Base-by-base conservation (phyloP, 2,888 invertebrate genomes). In the Lepidochitona cinerea region DNA sequence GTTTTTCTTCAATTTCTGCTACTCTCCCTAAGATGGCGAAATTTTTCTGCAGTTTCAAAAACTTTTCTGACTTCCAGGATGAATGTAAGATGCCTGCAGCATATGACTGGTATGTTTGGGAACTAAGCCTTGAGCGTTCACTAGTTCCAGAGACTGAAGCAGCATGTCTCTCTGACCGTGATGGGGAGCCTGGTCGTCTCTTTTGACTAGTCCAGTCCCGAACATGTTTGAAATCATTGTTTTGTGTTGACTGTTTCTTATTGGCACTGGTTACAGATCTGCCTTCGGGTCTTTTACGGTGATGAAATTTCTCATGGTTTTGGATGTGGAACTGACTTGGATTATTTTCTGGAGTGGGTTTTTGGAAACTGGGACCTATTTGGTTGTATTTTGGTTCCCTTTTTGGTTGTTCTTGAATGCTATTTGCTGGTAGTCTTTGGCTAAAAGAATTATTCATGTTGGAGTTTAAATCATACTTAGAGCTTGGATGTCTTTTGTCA, bases 11-110 rank as follows among this genome's bases (percentile, higher is more conserved):
- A 32, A 88, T 82, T 84, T 96, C 94, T 0, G 95, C 95, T 68
- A 97, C 94, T 83, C 96, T 93, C 90, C 97, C 97, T 76, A 97
- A 92, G 80, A 95, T 95, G 37, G 94, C 92, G 88, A 97, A 97
- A 89, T 97, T 96, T 72, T 94, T 94, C 87, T 95, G 95, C 0
- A 97, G 92, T 83, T 96, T 96, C 68, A 94, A 93, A 90, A 97
- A 97, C 76, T 95, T 93, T 73, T 95, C 95, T 0, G 95, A 95
- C 89, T 94, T 94, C 70, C 92, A 92, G 80, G 93, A 93, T 1
- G 94, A 93, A 74, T 92, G 90, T 73, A 94, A 93, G 83, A 94
- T 78, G 0, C 89, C 89, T n/a, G 89, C 88, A 26, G 89, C 86
- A 69, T 89, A 89, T 9, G 86, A 87, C 79, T 89, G 89, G 71